Conservation (phyloP, 1,140 invertebrate species). For the Platyura marginata region DNA sequence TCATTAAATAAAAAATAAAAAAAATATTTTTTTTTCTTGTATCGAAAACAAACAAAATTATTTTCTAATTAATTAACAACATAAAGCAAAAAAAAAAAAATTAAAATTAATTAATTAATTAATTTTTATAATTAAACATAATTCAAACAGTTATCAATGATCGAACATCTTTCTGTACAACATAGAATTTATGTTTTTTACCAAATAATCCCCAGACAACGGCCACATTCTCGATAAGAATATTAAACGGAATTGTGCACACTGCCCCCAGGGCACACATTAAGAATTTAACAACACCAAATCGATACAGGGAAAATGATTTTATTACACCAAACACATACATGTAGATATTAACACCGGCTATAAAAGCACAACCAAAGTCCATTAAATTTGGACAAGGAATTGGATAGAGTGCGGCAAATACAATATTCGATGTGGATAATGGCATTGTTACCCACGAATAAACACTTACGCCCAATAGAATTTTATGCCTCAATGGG, state of each 20-base stretch:
- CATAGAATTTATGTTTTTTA: constrained; percentile 88
- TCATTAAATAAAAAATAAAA: no score
- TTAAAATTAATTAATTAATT: neutral
- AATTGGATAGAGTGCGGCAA: constrained; percentile 71
- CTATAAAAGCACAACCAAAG: constrained; percentile 74
- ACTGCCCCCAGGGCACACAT: constrained; percentile 71
- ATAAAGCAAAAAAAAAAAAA: neutral
- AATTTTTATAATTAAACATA: no score
- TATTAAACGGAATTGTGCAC: constrained; percentile 75
- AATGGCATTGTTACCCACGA: constrained; percentile 92
- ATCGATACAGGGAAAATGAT: constrained; percentile 76
- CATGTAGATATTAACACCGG: constrained; percentile 86
- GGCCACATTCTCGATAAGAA: constrained; percentile 84
- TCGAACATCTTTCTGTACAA: constrained; percentile 79
- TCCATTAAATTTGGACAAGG: constrained; percentile 68
- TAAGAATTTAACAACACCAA: constrained; percentile 59
- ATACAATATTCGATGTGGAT: constrained; percentile 71
- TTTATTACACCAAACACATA: constrained; percentile 92
- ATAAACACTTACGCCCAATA: constrained; percentile 78
- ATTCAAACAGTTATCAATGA: constrained; percentile 33
- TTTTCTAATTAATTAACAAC: no score
- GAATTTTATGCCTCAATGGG: constrained; percentile 61
- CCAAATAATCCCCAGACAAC: constrained; percentile 83
- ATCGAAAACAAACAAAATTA: no score
- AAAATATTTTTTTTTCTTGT: no score